phyloP scores from a whole-genome alignment of 1,140 invertebrate genomes.

The Wasmannia auropunctata region DNA sequence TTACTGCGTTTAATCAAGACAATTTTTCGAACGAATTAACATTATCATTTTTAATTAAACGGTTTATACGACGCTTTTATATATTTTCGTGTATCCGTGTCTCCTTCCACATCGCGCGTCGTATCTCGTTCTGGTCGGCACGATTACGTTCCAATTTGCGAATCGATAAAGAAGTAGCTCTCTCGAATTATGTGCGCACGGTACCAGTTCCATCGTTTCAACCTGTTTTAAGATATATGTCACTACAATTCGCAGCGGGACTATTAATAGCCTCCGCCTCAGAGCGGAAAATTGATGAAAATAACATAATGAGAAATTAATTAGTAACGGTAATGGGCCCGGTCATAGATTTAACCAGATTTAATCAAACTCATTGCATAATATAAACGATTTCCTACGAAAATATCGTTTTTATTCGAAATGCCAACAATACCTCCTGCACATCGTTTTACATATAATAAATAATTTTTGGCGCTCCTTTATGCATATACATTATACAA shows the following conservation, averaged over 20 bases:
- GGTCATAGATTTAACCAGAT: constrained; percentile 44
- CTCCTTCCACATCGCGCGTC: background rate
- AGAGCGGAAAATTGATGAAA: constrained; percentile 61
- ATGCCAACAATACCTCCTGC: background rate
- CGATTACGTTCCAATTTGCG: background rate
- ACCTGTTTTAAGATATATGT: background rate
- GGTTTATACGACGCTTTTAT: background rate
- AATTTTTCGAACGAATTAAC: constrained; percentile 24
- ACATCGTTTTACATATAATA: background rate
- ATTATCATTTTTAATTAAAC: constrained; percentile 19
- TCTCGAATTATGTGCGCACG: background rate
- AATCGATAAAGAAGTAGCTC: background rate
- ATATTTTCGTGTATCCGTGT: background rate
- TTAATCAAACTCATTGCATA: constrained; percentile 61
- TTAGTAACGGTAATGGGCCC: constrained; percentile 45
- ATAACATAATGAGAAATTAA: constrained; percentile 66
- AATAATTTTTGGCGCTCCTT: background rate
- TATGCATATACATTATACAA: background rate
- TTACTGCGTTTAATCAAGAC: constrained; percentile 32
- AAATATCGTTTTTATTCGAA: constrained; percentile 45
- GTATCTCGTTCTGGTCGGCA: background rate
- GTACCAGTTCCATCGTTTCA: constrained; percentile 16
- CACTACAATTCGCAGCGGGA: constrained; percentile 34
- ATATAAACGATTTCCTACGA: constrained; percentile 63
- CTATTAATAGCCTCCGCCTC: constrained; percentile 55